phyloP scores from a whole-genome alignment of 2,113 vertebrate species.

The Clinocottus analis region DNA sequence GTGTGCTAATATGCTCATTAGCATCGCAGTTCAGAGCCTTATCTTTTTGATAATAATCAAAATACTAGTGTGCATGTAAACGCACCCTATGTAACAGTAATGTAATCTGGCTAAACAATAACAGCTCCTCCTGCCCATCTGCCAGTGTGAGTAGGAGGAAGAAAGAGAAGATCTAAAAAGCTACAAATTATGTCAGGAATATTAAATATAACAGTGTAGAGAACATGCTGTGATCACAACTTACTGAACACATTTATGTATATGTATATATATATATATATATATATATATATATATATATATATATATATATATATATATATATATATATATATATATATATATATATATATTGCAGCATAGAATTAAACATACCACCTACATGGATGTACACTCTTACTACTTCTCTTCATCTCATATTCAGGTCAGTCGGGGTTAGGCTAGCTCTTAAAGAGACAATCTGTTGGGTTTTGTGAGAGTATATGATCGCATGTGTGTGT shows the following conservation, averaged over 20 bases:
- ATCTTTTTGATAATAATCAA: neutral
- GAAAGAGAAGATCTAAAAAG: conserved; percentile 59
- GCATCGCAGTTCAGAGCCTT: neutral
- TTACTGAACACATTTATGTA: conserved; percentile 37
- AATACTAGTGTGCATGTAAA: conserved; percentile 1
- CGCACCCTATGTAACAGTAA: conserved; percentile 2
- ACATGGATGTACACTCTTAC: conserved; percentile 1
- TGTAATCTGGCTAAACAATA: conserved; percentile 66
- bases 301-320: neutral
- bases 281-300: neutral
- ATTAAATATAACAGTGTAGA: conserved; percentile 48
- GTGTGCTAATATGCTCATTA: neutral
- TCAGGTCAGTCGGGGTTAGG: conserved; percentile 66
- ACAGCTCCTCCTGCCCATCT: conserved; percentile 68
- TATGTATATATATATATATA: neutral
- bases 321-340: neutral
- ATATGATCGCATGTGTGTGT: conserved; percentile 12
- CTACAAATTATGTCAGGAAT: conserved; percentile 63
- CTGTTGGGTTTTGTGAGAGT: conserved; percentile 36
- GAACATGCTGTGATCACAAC: conserved; percentile 34
- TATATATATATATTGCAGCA: neutral
- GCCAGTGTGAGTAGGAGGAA: conserved; percentile 66
- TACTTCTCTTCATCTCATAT: conserved; percentile 64
- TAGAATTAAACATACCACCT: neutral
- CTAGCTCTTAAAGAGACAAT: conserved; percentile 50